These are phyloP conservation scores for Leuctra nigra DNA, from an alignment of 2,888 invertebrate genomes.

Conservation along the genomic window DNA sequence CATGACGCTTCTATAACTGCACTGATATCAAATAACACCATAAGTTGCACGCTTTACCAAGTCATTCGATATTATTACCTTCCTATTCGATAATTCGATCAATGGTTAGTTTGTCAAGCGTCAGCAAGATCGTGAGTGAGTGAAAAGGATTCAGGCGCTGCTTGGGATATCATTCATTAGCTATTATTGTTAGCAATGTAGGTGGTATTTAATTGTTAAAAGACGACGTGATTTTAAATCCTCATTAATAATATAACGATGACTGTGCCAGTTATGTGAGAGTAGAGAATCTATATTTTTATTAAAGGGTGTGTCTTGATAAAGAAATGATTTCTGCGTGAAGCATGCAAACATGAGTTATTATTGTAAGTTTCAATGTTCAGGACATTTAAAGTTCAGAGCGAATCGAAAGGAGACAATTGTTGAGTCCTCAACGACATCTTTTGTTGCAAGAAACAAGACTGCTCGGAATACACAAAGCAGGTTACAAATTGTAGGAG, in stretches of 20 bases:
- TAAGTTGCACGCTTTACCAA: no score
- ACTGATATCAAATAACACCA: no score
- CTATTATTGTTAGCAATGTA: background rate
- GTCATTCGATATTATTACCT: slow-evolving; percentile 14
- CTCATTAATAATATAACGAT: background rate
- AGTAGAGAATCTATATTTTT: no score
- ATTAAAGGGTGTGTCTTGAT: background rate
- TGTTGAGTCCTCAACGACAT: no score
- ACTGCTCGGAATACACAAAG: no score
- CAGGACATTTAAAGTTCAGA: no score
- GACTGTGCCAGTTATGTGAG: no score
- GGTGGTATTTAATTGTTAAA: background rate
- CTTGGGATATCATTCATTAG: slow-evolving; percentile 1
- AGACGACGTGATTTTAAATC: background rate
- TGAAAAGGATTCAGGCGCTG: background rate
- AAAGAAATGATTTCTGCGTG: background rate
- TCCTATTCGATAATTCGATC: background rate
- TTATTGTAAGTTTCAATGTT: no score
- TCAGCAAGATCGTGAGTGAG: background rate
- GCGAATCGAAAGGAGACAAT: no score
- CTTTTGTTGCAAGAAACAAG: no score
- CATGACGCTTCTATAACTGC: no score
- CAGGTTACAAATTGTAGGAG: no score
- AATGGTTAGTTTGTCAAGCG: background rate
- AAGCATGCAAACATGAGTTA: background rate